These are phyloP conservation scores for Agriopis marginaria DNA, from an alignment of 2,888 invertebrate species.

Conservation along the genomic window DNA sequence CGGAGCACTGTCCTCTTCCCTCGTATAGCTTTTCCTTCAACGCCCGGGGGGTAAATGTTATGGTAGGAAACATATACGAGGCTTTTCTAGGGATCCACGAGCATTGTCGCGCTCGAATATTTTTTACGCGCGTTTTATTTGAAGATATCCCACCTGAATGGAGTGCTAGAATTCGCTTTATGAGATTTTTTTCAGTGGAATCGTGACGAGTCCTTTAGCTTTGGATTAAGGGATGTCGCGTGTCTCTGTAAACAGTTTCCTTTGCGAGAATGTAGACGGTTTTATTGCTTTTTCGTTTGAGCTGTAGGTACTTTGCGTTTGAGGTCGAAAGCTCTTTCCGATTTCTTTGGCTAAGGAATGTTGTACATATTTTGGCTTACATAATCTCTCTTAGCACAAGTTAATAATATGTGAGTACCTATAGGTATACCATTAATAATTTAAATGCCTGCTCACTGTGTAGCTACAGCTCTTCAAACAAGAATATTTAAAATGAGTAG, in stretches of 20 bases:
- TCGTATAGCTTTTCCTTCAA: conserved; percentile 80
- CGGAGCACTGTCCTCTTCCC: conserved; percentile 56
- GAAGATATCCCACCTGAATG: conserved; percentile 81
- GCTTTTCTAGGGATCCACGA: conserved; percentile 77
- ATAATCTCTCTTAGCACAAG: not conserved
- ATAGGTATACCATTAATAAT: too few relatives aligned
- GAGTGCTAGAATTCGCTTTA: conserved; percentile 82
- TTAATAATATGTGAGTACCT: too few relatives aligned
- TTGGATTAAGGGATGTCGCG: conserved; percentile 72
- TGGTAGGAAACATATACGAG: conserved; percentile 86
- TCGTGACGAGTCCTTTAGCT: conserved; percentile 63
- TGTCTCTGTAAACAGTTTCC: conserved; percentile 69
- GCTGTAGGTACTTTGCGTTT: conserved; percentile 37
- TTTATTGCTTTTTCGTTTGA: conserved; percentile 59
- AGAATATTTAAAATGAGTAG: too few relatives aligned
- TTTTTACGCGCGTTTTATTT: conserved; percentile 82
- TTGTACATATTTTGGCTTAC: conserved; percentile 24
- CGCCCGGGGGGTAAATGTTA: conserved; percentile 87
- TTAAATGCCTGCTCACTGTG: too few relatives aligned
- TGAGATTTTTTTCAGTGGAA: conserved; percentile 69
- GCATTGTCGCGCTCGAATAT: conserved; percentile 80
- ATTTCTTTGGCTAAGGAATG: conserved; percentile 25
- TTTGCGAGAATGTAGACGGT: conserved; percentile 55
- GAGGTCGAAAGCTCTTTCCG: conserved; percentile 42
- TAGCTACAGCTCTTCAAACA: too few relatives aligned